A percentile compares a stretch with the other conserved stretches of the same genome.
Conservation (phyloP, 2,113 vertebrate genomes). For the Phrynocephalus versicolor region DNA sequence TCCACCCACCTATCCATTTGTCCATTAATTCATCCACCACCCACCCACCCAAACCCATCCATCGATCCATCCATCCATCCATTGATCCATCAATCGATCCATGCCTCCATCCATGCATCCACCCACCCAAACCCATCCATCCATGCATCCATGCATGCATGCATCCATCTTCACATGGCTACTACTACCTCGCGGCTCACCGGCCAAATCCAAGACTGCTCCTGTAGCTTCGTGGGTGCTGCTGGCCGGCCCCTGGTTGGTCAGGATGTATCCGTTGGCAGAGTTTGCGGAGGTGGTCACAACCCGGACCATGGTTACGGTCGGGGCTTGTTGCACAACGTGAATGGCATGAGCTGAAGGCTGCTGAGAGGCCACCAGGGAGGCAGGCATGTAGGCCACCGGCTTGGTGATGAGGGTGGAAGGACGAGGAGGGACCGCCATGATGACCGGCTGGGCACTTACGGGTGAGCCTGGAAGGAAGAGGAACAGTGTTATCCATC, state of each 20-base stretch:
- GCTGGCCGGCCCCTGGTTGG: slow-evolving; percentile 74
- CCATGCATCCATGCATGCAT: too few species aligned
- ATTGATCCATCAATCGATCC: too few species aligned
- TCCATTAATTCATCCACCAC: too few species aligned
- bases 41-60: too few species aligned
- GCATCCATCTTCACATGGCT: background rate
- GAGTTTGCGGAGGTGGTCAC: slow-evolving; percentile 84
- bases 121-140: too few species aligned
- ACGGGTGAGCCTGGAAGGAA: slow-evolving; percentile 87
- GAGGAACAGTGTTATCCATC: background rate
- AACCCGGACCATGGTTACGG: slow-evolving; percentile 94
- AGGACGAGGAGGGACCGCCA: slow-evolving; percentile 89
- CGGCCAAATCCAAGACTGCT: slow-evolving; percentile 73
- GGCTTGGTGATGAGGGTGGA: slow-evolving; percentile 83
- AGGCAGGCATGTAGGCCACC: slow-evolving; percentile 87
- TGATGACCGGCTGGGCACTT: slow-evolving; percentile 91
- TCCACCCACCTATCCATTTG: too few species aligned
- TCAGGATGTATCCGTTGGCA: slow-evolving; percentile 89
- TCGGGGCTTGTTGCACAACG: slow-evolving; percentile 87
- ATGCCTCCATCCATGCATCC: too few species aligned
- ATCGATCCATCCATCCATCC: too few species aligned
- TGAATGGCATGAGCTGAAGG: slow-evolving; percentile 87
- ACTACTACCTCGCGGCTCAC: slow-evolving; percentile 73
- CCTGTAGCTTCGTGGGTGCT: slow-evolving; percentile 73
- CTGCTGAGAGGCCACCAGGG: slow-evolving; percentile 81